phyloP scores from a whole-genome alignment of 2,113 vertebrate genomes.

The Psilopogon haemacephalus region DNA sequence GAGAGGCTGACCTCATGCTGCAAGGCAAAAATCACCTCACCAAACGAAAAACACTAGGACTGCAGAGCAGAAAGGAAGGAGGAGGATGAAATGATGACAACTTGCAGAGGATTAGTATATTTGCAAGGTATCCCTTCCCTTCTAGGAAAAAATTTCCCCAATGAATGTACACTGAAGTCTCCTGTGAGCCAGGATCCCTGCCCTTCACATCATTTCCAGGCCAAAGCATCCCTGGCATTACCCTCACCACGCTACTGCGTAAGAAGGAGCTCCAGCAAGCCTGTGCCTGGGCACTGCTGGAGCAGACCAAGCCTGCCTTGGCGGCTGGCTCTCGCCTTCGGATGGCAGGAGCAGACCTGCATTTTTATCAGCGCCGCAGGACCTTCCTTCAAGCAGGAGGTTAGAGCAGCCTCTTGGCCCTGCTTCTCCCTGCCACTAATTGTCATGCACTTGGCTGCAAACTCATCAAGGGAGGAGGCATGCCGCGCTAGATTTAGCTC shows the following conservation, averaged over 20 bases:
- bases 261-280: not conserved
- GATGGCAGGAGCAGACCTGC: fast-evolving
- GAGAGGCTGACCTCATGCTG: not conserved
- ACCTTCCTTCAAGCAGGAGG: not conserved
- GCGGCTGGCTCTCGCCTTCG: fast-evolving
- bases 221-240: not conserved
- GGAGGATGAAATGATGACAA: fast-evolving
- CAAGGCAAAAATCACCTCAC: not conserved
- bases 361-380: not conserved
- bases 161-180: fast-evolving
- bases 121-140: not conserved
- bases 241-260: not conserved
- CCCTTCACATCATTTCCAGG: not conserved
- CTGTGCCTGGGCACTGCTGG: fast-evolving
- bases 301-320: not conserved
- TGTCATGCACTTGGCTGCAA: conserved; percentile 62
- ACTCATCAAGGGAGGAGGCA: conserved; percentile 58
- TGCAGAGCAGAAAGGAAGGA: not conserved
- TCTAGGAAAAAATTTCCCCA: not conserved
- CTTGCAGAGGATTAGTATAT: fast-evolving
- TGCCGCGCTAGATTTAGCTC: conserved; percentile 60
- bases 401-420: conserved; percentile 31
- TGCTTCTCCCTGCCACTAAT: not conserved
- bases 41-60: fast-evolving
- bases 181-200: not conserved